Evolutionary conservation across 2,888 invertebrate genomes (phyloP).

Genomic region (Campoplex nolae): DNA sequence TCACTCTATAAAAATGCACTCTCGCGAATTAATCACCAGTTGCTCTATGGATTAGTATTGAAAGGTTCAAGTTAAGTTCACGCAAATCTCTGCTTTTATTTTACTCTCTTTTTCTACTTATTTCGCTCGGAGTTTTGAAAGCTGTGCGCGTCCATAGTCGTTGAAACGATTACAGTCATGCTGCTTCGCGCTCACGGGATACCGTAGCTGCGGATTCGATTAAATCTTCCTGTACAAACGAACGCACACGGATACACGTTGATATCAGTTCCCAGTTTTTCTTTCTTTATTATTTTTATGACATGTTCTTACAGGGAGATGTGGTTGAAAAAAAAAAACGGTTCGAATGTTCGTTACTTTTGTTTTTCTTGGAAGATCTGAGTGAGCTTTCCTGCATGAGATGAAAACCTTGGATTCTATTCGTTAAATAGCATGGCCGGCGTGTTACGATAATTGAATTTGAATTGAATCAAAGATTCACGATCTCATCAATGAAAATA

Average conservation of each 20-base stretch:
- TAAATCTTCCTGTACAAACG: conserved; percentile 33
- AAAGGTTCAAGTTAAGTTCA: conserved; percentile 48
- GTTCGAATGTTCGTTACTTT: neutral
- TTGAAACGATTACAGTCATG: conserved; percentile 60
- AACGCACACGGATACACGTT: neutral
- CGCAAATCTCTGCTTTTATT: conserved; percentile 8
- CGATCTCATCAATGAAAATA: neutral
- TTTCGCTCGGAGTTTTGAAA: conserved; percentile 57
- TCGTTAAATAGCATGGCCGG: neutral
- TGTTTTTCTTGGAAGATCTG: neutral
- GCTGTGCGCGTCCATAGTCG: conserved; percentile 53
- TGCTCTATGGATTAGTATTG: conserved; percentile 53
- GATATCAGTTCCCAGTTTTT: conserved; percentile 18
- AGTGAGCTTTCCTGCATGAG: no score
- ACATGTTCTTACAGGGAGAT: neutral
- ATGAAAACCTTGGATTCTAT: neutral
- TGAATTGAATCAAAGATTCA: neutral
- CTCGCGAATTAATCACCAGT: conserved; percentile 49
- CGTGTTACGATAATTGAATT: neutral
- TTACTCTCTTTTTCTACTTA: conserved; percentile 38
- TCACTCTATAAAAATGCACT: conserved; percentile 27
- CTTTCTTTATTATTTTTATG: neutral
- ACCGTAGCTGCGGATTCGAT: conserved; percentile 55
- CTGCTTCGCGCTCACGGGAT: conserved; percentile 25
- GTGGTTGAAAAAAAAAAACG: neutral